These are phyloP conservation scores for Lasius platythorax DNA, from an alignment of 2,888 invertebrate genomes.

Conservation along the genomic window DNA sequence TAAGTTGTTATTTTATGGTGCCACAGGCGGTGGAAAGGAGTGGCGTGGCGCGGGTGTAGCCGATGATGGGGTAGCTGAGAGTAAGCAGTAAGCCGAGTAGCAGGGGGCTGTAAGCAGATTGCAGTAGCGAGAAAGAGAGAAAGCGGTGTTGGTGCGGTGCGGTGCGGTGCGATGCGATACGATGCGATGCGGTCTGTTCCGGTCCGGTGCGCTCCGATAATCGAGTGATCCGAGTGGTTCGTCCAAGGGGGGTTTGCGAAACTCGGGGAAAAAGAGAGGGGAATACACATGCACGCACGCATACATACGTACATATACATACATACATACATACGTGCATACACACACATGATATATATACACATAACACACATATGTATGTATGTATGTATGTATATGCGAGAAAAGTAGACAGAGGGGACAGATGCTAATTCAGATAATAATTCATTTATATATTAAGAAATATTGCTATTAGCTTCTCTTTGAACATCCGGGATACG, in stretches of 20 bases:
- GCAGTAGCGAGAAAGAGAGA: constrained; percentile 79
- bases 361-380: no score
- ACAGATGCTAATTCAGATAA: constrained; percentile 43
- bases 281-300: not conserved
- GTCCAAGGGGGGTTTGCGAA: constrained; percentile 78
- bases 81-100: constrained; percentile 85
- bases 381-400: not conserved
- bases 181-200: not conserved
- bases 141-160: constrained; percentile 53
- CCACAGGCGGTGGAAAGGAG: constrained; percentile 86
- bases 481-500: constrained; percentile 60
- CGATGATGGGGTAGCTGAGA: constrained; percentile 85
- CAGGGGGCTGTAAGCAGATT: constrained; percentile 85
- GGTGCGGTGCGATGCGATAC: constrained; percentile 39
- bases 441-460: constrained; percentile 32
- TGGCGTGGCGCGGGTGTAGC: constrained; percentile 85
- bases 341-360: no score
- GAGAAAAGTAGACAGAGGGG: constrained; percentile 58
- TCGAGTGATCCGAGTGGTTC: constrained; percentile 72
- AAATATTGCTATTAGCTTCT: constrained; percentile 53
- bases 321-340: no score
- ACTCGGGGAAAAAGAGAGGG: constrained; percentile 57
- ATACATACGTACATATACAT: no score
- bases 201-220: not conserved
- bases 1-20: constrained; percentile 86